Evolutionary conservation across 2,888 invertebrate species (phyloP), one percentile per base, ranked within the genome.

Genomic region (Amphimallon solstitiale): DNA sequence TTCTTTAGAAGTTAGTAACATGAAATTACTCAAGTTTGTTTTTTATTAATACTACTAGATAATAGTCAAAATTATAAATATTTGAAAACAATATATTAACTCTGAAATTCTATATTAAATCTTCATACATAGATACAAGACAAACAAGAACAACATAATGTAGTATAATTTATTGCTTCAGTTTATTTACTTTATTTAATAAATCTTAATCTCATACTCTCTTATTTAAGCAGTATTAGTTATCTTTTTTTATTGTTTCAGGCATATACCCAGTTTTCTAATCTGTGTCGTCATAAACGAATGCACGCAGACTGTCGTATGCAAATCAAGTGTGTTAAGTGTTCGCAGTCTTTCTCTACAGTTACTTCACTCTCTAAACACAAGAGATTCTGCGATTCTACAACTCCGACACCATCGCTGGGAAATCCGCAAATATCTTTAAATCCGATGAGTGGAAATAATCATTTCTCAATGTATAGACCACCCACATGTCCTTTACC

Each of bases 231-330:
- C n/a, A n/a, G n/a, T n/a, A n/a, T n/a, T 19, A 6, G 1, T 64
- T 21, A 63, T 65, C 67, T 63, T 65, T 67, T 62, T 68, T 74
- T 75, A 15, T 75, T 63, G 71, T 87, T 87, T 19, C 86, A 90
- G 89, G 92, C 97, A 7, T 99, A 99, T 85, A 99, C 99, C 2
- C 99, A 99, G 85, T 99, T 99, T 84, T 98, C 98, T 38, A 99
- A 99, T 83, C 87, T 99, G 78, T 99, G 99, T 81, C 92, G 99
- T n/a, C 99, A 99, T 85, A 97, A 96, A 80, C 94, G 98, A 65
- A 98, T 98, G 96, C 99, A 99, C 86, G 91, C 93, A 62, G 93
- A 95, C 80, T 98, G 98, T 82, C 92, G 96, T 76, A 92, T 92
- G 83, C 92, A 93, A 79, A 94, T 95, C 78, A 96, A 95, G 85